Base-by-base conservation (phyloP, 2,113 vertebrate genomes). In the Pachypanchax playfairii region DNA sequence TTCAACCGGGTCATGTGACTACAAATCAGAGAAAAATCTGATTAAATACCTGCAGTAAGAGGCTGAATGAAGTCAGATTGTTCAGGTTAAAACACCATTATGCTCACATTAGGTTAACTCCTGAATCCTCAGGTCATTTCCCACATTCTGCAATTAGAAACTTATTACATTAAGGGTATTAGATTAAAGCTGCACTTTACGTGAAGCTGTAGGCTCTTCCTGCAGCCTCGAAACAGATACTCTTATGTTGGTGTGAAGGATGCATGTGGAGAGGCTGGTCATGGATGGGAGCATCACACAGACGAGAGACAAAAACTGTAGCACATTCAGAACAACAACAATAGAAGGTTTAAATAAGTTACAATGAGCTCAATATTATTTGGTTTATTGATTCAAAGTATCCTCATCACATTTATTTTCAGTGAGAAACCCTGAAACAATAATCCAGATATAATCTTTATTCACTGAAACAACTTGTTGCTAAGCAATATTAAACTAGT, bases 81-180 rank as follows among this genome's bases (percentile, higher is more conserved):
- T 63, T 20, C 36, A 15, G 61, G 3, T 61, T 79, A 36, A 73
- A 79, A 47, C 66, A 43, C 24, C 67, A 75, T 84, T 79, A 79
- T 3, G 17, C 56, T 50, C 46, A 54, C 69, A 76, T 87, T 79
- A 78, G 39, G 14, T 49, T 46, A 47, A 49, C 70, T 65, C 70
- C 72, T 72, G 38, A 22, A 20, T 62, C 66, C 68, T 62, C 7
- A 0, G 54, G 39, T 26, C 51, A 24, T 73, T 82, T 74, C 63
- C 77, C 39, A 14, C 61, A 18, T 31, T 33, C 31, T 65, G 56
- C 52, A 79, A 33, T 70, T n/a, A 65, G n/a, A 75, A 47, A 21
- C 33, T 20, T 20, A 24, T 66, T 63, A 49, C 39, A 15, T 53
- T n/a, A n/a, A n/a, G n/a, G n/a, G n/a, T n/a, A n/a, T n/a, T 6